Percentiles rank a stretch among this genome's conserved stretches.
Conservation (phyloP, 1,140 invertebrate genomes). For the Linepithema humile region DNA sequence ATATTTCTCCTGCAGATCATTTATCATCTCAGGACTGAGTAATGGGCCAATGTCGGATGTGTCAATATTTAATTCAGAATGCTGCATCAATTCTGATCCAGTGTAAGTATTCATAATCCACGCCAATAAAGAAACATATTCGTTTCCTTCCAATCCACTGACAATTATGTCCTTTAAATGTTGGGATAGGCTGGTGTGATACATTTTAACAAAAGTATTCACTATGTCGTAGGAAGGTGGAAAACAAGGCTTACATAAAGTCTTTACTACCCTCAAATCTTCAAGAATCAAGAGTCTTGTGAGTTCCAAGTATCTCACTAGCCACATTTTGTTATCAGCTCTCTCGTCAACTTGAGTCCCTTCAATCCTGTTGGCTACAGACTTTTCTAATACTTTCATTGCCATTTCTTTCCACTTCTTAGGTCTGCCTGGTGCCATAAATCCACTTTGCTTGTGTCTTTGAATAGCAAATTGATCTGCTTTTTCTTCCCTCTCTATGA, state of each 20-base stretch:
- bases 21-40: slow-evolving; percentile 90
- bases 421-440: slow-evolving; percentile 96
- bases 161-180: slow-evolving; percentile 95
- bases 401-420: slow-evolving; percentile 96
- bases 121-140: slow-evolving; percentile 96
- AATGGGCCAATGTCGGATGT: slow-evolving; percentile 88
- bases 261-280: slow-evolving; percentile 96
- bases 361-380: slow-evolving; percentile 93
- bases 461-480: slow-evolving; percentile 92
- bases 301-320: slow-evolving; percentile 92
- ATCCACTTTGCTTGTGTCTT: slow-evolving; percentile 92
- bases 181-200: slow-evolving; percentile 94
- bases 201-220: slow-evolving; percentile 96
- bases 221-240: slow-evolving; percentile 98
- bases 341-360: slow-evolving; percentile 97
- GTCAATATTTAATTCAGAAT: slow-evolving; percentile 94
- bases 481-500: slow-evolving; percentile 98
- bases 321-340: slow-evolving; percentile 97
- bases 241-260: slow-evolving; percentile 96
- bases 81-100: slow-evolving; percentile 93
- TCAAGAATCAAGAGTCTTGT: slow-evolving; percentile 95
- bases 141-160: slow-evolving; percentile 96
- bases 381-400: slow-evolving; percentile 92
- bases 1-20: slow-evolving; percentile 93
- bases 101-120: slow-evolving; percentile 96